Evolutionary conservation across 2,797 vertebrate species (phyloP), one percentile per base, ranked within the genome.

Genomic region (Novumbra hubbsi): DNA sequence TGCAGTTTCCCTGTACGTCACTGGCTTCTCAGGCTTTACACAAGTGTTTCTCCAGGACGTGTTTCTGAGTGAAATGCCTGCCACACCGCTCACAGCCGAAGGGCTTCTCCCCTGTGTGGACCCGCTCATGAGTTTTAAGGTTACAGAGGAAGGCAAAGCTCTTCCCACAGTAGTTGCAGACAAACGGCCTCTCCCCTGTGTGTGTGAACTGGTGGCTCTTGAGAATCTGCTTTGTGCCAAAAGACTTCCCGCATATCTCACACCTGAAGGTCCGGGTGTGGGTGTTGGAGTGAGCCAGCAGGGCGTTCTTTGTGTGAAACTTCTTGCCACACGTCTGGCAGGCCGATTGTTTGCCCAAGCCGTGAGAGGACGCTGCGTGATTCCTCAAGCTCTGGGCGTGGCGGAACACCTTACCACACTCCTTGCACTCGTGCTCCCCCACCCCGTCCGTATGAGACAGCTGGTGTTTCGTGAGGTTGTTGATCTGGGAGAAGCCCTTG

Each of bases 81-180:
- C 73, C 77, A 28, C 77, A 78, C 34, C 63, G 49, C 6, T 63
- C n/a, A 45, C 77, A 78, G 69, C 73, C 57, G 50, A 74, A 78
- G 9, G 73, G 77, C 50, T 75, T 78, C 69, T 72, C 73, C 19
- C 77, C 77, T 14, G 77, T 78, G 65, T 78, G 77, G 27, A 78
- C 63, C 30, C 73, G 60, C 65, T 78, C 69, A 55, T 78, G 77
- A 30, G 73, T 73, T 73, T 78, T 73, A 21, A 78, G 72, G 41
- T 72, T 72, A 41, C 66, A 73, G 15, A 68, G 64, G 28, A 68
- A 72, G 55, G 76, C 69, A 63, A 73, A 78, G 32, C 76, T 63
- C 60, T 78, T 78, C 34, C 72, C 76, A 16, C 76, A 78, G 27
- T 66, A 78, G 45, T 70, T 70, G 50, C 76, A 78, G 27, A 78